Evolutionary conservation across 2,113 vertebrate genomes (phyloP), one percentile per base, ranked within the genome.

Genomic region (Ramphastos sulfuratus): DNA sequence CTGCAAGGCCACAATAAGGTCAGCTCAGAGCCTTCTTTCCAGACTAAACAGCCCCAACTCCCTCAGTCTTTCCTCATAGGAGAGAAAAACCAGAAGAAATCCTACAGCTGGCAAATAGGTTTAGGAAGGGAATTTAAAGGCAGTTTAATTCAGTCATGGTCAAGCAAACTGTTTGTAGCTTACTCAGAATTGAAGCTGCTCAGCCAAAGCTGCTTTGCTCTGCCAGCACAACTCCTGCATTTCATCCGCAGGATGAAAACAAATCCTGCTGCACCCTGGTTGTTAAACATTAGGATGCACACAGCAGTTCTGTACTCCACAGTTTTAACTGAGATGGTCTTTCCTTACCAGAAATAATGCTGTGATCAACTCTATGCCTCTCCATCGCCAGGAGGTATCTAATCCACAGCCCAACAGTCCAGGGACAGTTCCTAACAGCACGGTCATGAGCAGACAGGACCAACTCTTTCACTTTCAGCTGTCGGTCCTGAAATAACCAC

Each of bases 331-430:
- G 71, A 18, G 48, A 39, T 46, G 58, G 44, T 4, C 17, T 50
- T 15, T 94, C 39, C 75, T 89, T 94, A 99, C 99, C 99, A 59
- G 98, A 97, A 89, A 99, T 96, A 25, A 66, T 94, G 44, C 90
- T 90, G 85, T 99, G 99, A 55, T 99, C 98, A 1, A 98, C 97
- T n/a, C 96, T 96, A 4, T 99, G 99, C 81, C 99, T 98, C 96
- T 99, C 99, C 98, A 99, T 97, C 17, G 99, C 99, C 39, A 99
- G 59, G 58, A 99, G 97, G 95, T 99, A 99, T 35, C 98, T 98
- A 84, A 98, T 99, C 99, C 99, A 99, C 83, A 99, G 97, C 71
- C 98, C 97, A 69, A 99, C 99, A 0, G 98, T 99, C 99, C 99
- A 99, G 25, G 99, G 99, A 52, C 99, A 99, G 96, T 99, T 99